Evolutionary conservation across 2,113 vertebrate species (phyloP), one percentile per base, ranked within the genome.

Genomic region (Caranx ignobilis): DNA sequence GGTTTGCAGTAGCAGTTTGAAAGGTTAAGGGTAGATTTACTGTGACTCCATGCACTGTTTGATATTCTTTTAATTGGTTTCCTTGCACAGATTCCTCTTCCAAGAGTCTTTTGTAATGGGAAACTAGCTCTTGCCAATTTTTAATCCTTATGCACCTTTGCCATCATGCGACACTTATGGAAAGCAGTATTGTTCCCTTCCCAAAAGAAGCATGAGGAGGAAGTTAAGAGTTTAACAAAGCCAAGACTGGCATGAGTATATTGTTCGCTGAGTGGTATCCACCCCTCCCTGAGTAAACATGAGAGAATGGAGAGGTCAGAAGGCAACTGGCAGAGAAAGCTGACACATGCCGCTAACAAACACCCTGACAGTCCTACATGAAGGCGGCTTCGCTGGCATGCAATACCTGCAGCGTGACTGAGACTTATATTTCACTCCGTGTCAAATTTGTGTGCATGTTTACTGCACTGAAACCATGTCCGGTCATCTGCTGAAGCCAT

Each of bases 101-200:
- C 43, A 68, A 63, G 52, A 71, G 39, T 71, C 63, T 63, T 80
- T 26, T 78, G 71, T 34, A 82, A 34, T 43, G 55, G 84, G 79
- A 87, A 91, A 93, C 35, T 82, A 82, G 88, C 90, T 92, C 65
- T 77, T 77, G 72, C 61, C 84, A 88, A 5, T 69, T 88, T 94
- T 86, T 91, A 95, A 96, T 96, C 96, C 18, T 71, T 65, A 59
- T 92, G 93, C 94, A 96, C 93, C 84, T 91, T 88, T 87, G 93
- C 67, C 94, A 90, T 91, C 6, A 2, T 70, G 94, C 90, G 92
- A 88, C 93, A 77, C 89, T 95, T 87, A 93, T 93, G 94, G 85
- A 95, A 88, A 96, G 93, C 88, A 87, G 88, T 91, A 95, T 94
- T 93, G 94, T 95, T 97, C 96, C 92, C 93, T 89, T 89, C 94